A percentile compares a stretch with the other conserved stretches of the same genome.
Conservation (phyloP, 2,113 vertebrate genomes). For the Heterotilapia buettikoferi region DNA sequence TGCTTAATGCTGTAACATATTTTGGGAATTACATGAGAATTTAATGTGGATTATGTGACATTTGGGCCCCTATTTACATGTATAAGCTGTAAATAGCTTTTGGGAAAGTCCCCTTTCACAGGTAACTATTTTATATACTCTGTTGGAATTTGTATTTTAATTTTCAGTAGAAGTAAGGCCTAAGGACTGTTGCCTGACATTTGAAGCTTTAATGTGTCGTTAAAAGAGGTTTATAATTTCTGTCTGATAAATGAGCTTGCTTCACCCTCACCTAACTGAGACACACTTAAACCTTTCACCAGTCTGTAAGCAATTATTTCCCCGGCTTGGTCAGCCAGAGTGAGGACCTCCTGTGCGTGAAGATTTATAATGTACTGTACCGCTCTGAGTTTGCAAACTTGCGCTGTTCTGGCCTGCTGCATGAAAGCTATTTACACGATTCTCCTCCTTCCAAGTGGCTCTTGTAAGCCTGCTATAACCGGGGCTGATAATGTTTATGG, state of each 20-base stretch:
- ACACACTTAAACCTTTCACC: not conserved
- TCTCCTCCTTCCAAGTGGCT: not conserved
- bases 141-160: not conserved
- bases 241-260: not conserved
- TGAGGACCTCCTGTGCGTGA: not conserved
- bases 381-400: not conserved
- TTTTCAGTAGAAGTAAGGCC: not conserved
- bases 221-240: not conserved
- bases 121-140: not conserved
- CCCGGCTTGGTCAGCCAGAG: not conserved
- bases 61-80: not conserved
- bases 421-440: not conserved
- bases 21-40: not conserved
- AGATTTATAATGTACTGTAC: not conserved
- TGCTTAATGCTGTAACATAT: not conserved
- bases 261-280: not conserved
- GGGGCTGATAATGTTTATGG: slow-evolving; percentile 54
- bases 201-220: not conserved
- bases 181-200: not conserved
- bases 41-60: not conserved
- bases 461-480: slow-evolving; percentile 27
- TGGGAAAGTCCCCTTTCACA: not conserved
- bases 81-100: not conserved
- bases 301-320: not conserved
- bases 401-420: not conserved